Evolutionary conservation across 2,888 invertebrate genomes (phyloP), one percentile per base, ranked within the genome.

Genomic region (Xylota sylvarum): DNA sequence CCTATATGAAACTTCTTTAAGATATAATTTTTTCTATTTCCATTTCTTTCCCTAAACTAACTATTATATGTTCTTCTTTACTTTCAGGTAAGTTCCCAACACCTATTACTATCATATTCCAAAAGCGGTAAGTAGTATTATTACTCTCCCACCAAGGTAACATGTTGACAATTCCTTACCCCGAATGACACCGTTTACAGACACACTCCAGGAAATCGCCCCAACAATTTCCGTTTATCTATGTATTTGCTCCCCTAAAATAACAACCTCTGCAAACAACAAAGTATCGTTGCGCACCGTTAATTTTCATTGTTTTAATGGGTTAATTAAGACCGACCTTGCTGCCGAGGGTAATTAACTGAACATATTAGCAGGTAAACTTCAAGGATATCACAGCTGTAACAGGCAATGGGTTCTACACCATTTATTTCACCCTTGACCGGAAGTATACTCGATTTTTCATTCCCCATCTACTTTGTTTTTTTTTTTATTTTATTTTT

Each of bases 281-380:
- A 43, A 52, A 62, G 50, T 43, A 70, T 19, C 56, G 84, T 40
- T 72, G 56, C 43, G 73, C 46, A 37, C 69, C 62, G 82, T 86
- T 86, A 77, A 78, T 82, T 73, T 78, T 82, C 73, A 86, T 82
- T 86, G 72, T 78, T 78, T 76, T 72, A 82, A 78, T 78, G 82
- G 69, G 86, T 82, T 73, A 86, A 86, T 86, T 86, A 82, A 78
- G 62, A 50, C 14, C 55, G 50, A 82, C 67, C 78, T 73, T 82
- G 62, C 46, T 78, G 67, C 60, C 17, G 52, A 14, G 43, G 65
- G 30, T 58, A 74, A 64, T 56, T 56, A 69, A 86, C 67, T 78
- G 40, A 72, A 70, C 85, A 77, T 72, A 82, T 78, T 76, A 64
- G 55, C 81, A 80, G 85, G 67, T 85, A 56, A 74, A 77, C 81